These are phyloP conservation scores for Drosophila auraria DNA, from an alignment of 1,140 invertebrate species.

Conservation along the genomic window DNA sequence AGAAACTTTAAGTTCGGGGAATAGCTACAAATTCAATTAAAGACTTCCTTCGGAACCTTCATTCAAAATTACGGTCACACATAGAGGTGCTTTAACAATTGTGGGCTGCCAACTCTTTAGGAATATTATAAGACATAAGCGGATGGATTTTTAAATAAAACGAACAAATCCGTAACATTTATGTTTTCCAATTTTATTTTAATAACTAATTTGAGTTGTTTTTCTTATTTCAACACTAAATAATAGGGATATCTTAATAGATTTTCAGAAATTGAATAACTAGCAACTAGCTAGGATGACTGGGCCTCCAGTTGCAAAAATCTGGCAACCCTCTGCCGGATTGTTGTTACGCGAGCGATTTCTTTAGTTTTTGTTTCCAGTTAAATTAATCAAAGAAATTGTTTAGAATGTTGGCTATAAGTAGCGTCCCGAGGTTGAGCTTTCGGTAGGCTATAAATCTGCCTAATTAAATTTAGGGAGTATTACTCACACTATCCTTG, in stretches of 20 bases:
- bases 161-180: no score
- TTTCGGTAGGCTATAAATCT: conserved; percentile 31
- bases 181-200: no score
- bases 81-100: neutral
- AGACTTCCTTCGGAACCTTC: neutral
- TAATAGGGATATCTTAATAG: neutral
- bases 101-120: neutral
- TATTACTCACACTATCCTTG: neutral
- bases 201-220: no score
- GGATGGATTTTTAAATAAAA: neutral
- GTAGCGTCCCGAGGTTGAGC: conserved; percentile 39
- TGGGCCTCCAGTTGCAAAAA: neutral
- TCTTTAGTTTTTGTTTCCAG: conserved; percentile 40
- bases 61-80: neutral
- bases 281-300: neutral
- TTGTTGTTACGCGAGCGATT: conserved; percentile 76
- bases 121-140: neutral
- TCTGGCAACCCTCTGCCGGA: conserved; percentile 15
- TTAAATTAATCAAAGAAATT: conserved; percentile 58
- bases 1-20: neutral
- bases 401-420: conserved; percentile 49
- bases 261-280: neutral
- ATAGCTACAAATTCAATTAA: neutral
- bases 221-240: neutral
- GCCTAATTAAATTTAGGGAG: neutral